Evolutionary conservation across 2,888 invertebrate genomes (phyloP).

Genomic region (Ophion slaviceki): DNA sequence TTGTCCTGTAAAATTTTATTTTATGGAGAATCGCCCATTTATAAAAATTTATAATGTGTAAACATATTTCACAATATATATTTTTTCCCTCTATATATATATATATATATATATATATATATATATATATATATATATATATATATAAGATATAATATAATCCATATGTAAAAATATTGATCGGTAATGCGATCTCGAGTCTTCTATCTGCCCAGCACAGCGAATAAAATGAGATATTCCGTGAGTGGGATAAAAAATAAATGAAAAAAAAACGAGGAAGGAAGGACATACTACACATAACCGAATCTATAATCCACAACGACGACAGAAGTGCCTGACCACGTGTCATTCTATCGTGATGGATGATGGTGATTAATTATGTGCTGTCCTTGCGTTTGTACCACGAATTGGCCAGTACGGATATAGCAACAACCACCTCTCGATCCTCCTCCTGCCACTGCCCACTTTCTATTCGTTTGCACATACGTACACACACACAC

Average conservation of each 20-base stretch:
- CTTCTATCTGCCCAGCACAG: constrained; percentile 22
- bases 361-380: constrained; percentile 82
- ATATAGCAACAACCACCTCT: constrained; percentile 11
- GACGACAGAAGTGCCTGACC: constrained; percentile 71
- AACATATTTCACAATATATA: too few relatives aligned
- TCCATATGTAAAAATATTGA: background rate
- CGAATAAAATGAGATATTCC: constrained; percentile 24
- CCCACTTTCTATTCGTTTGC: constrained; percentile 18
- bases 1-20: too few relatives aligned
- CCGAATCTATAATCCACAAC: constrained; percentile 55
- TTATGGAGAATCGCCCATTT: too few relatives aligned
- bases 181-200: constrained; percentile 20
- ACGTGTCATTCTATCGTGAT: constrained; percentile 77
- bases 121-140: too few relatives aligned
- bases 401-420: constrained; percentile 41
- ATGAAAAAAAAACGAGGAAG: constrained; percentile 7
- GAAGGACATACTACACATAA: constrained; percentile 14
- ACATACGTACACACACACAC: background rate
- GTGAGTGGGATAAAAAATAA: background rate
- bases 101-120: too few relatives aligned
- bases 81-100: too few relatives aligned
- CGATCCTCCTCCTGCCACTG: constrained; percentile 35
- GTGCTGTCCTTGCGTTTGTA: constrained; percentile 71
- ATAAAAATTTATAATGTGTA: too few relatives aligned
- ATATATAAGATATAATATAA: too few relatives aligned